These are phyloP conservation scores for Linurgus olivaceus DNA, from an alignment of 2,797 vertebrate genomes.

Conservation along the genomic window DNA sequence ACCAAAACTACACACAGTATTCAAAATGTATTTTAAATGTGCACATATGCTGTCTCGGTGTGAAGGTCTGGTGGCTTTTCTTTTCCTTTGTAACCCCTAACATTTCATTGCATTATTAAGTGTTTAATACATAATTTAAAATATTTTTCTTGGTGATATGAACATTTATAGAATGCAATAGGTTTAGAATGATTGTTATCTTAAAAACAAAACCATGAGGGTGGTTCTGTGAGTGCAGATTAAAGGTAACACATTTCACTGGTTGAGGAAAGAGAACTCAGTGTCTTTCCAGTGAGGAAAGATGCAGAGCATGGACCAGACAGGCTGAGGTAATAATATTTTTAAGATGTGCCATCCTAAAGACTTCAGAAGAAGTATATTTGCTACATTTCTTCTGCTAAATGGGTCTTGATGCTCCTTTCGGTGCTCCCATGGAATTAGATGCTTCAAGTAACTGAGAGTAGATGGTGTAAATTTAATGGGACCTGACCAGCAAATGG, in stretches of 20 bases:
- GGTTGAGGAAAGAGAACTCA: background rate
- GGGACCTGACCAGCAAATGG: background rate
- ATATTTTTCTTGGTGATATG: background rate
- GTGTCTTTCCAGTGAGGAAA: background rate
- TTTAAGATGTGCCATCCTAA: background rate
- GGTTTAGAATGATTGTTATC: background rate
- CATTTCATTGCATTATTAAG: background rate
- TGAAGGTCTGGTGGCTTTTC: background rate
- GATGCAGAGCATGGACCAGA: background rate
- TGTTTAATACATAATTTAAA: background rate
- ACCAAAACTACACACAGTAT: background rate
- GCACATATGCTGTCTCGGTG: background rate
- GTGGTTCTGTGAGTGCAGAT: background rate
- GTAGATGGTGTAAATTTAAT: background rate
- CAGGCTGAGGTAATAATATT: background rate
- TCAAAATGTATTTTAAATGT: background rate
- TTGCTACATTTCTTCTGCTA: background rate
- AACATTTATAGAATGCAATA: background rate
- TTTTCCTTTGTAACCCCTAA: background rate
- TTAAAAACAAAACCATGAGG: background rate
- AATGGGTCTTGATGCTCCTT: background rate
- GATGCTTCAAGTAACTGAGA: background rate
- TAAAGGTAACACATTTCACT: background rate
- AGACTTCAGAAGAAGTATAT: background rate
- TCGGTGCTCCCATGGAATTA: background rate